Evolutionary conservation across 92 coral and sea anemone genomes (phyloP).

Genomic region (Actinernus sp.): DNA sequence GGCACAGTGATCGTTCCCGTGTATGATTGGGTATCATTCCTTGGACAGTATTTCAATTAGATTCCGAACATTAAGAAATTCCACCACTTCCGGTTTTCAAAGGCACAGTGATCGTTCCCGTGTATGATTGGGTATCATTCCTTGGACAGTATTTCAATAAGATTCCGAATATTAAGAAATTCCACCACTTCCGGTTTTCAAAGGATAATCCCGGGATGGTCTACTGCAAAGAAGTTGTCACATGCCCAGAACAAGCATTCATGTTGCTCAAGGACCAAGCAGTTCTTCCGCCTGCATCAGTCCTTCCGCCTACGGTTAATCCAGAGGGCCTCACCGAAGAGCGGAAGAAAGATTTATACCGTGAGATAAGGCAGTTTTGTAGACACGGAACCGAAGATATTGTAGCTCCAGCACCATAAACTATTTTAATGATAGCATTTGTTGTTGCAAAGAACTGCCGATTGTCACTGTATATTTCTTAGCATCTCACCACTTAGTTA

Average conservation of each 20-base stretch:
- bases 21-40: slow-evolving; percentile 53
- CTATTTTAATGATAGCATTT: too few relatives aligned
- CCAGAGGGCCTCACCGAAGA: slow-evolving; percentile 31
- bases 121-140: slow-evolving; percentile 54
- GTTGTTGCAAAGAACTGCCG: too few relatives aligned
- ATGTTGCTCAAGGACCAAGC: slow-evolving; percentile 24
- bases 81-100: slow-evolving; percentile 54
- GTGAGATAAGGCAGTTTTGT: slow-evolving; percentile 48
- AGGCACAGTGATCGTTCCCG: slow-evolving; percentile 34
- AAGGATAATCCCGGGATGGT: slow-evolving; percentile 33
- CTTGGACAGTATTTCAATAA: slow-evolving; percentile 38
- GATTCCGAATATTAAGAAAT: slow-evolving; percentile 29
- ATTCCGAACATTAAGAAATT: slow-evolving; percentile 24
- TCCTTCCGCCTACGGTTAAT: slow-evolving; percentile 18
- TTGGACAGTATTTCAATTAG: slow-evolving; percentile 40
- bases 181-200: slow-evolving; percentile 54
- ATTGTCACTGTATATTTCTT: too few relatives aligned
- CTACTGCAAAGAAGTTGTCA: slow-evolving; percentile 10
- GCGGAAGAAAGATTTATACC: slow-evolving; percentile 14
- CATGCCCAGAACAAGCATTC: slow-evolving; percentile 15
- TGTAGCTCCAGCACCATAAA: slow-evolving; percentile 42
- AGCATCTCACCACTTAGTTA: too few relatives aligned
- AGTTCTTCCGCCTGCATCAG: slow-evolving; percentile 20
- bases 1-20: slow-evolving; percentile 51
- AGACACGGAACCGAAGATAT: slow-evolving; percentile 54